A percentile compares a stretch with the other conserved stretches of the same genome.
phyloP scores from a whole-genome alignment of 2,888 invertebrate species.

The Macrophya annulata region DNA sequence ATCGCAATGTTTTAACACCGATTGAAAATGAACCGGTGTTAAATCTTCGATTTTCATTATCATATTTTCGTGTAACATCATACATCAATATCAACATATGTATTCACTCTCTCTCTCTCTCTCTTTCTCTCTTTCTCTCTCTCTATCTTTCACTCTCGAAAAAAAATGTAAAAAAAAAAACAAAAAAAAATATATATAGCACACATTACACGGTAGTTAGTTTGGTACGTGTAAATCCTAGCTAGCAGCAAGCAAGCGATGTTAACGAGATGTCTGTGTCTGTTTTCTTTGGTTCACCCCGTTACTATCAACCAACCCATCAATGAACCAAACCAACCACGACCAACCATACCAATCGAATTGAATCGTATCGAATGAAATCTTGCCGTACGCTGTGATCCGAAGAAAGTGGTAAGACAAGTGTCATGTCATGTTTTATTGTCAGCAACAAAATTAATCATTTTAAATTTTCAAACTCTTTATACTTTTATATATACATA shows the following conservation, averaged over 20 bases:
- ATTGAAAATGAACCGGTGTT: constrained; percentile 1
- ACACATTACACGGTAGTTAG: constrained; percentile 60
- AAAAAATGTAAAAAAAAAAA: constrained; percentile 46
- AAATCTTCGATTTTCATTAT: background rate
- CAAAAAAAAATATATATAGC: constrained; percentile 57
- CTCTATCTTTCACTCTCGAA: background rate
- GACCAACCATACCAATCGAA: constrained; percentile 70
- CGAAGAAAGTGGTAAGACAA: constrained; percentile 74
- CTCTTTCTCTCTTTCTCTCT: background rate
- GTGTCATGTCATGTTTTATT: constrained; percentile 53
- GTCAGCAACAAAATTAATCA: constrained; percentile 35
- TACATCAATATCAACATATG: background rate
- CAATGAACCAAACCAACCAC: constrained; percentile 69
- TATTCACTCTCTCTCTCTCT: background rate
- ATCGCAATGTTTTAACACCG: background rate
- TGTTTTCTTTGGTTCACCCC: constrained; percentile 74
- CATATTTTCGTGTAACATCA: constrained; percentile 18
- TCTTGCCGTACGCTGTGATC: constrained; percentile 73
- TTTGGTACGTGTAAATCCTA: constrained; percentile 53
- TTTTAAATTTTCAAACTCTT: background rate
- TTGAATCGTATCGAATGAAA: constrained; percentile 67
- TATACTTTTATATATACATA: background rate
- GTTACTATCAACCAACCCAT: constrained; percentile 68
- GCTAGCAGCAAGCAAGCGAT: constrained; percentile 64
- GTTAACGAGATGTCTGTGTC: constrained; percentile 73